Percentiles rank a stretch among this genome's conserved stretches.
phyloP scores from a whole-genome alignment of 1,140 invertebrate species.

The Ridgeia piscesae region DNA sequence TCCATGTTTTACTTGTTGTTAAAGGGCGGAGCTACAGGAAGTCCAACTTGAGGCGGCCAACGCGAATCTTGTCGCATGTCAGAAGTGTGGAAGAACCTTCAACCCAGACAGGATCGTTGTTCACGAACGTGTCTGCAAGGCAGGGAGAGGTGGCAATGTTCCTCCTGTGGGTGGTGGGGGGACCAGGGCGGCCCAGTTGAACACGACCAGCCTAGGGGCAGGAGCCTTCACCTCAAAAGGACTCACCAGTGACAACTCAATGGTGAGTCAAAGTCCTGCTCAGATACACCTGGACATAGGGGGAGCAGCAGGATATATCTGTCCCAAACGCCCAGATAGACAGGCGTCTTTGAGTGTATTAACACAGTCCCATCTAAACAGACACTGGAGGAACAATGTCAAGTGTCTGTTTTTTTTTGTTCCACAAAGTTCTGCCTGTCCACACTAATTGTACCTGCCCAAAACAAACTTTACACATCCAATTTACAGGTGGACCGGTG shows the following conservation, averaged over 20 bases:
- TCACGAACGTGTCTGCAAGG: slow-evolving; percentile 59
- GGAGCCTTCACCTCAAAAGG: neutral
- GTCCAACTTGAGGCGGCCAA: slow-evolving; percentile 58
- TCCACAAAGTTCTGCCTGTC: too few relatives aligned
- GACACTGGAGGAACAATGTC: too few relatives aligned
- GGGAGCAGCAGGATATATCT: neutral
- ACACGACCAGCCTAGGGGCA: neutral
- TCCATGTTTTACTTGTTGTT: neutral
- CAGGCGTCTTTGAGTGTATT: too few relatives aligned
- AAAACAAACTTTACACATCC: too few relatives aligned
- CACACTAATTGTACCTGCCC: too few relatives aligned
- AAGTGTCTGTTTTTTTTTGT: too few relatives aligned
- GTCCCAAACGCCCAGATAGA: too few relatives aligned
- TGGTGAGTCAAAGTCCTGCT: neutral
- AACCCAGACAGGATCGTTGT: slow-evolving; percentile 68
- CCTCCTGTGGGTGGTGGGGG: neutral
- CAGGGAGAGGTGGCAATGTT: neutral
- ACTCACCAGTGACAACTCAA: neutral
- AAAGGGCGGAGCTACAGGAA: slow-evolving; percentile 51
- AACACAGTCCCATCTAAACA: too few relatives aligned
- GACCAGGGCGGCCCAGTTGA: neutral
- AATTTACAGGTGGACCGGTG: too few relatives aligned
- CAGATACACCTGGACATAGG: neutral
- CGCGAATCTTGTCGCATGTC: slow-evolving; percentile 66
- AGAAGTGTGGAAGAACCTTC: slow-evolving; percentile 71